Evolutionary conservation across 2,888 invertebrate species (phyloP).

Genomic region (Quadriops clusia): DNA sequence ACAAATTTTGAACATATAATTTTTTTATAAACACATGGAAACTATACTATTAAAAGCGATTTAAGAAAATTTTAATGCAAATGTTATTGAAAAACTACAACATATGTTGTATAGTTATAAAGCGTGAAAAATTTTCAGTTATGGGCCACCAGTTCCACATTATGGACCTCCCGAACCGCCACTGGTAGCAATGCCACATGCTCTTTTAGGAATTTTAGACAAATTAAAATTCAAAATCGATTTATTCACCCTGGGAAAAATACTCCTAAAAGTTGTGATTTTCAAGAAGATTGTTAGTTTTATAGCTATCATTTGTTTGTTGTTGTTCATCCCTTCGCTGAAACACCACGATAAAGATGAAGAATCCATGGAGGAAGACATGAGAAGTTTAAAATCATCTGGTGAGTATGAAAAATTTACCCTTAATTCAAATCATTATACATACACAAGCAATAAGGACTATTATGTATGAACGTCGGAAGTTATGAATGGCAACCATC

Average conservation of each 20-base stretch:
- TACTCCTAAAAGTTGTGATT: conserved; percentile 61
- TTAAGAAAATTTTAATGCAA: conserved; percentile 6
- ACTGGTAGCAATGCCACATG: conserved; percentile 42
- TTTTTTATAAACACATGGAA: neutral
- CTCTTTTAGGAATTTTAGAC: conserved; percentile 47
- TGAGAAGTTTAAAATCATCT: conserved; percentile 12
- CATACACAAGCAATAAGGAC: neutral
- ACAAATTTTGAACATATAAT: conserved; percentile 6
- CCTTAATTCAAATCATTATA: too few species aligned
- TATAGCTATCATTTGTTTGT: conserved; percentile 60
- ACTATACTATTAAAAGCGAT: neutral
- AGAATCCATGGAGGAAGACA: conserved; percentile 15
- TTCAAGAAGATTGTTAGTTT: conserved; percentile 75
- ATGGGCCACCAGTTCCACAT: conserved; percentile 16
- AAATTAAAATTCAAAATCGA: conserved; percentile 60
- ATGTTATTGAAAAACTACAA: conserved; percentile 1
- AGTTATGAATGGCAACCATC: neutral
- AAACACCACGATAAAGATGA: conserved; percentile 20
- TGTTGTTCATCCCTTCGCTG: conserved; percentile 56
- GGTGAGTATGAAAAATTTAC: neutral
- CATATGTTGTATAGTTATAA: conserved; percentile 9
- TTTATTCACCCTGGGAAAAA: conserved; percentile 60
- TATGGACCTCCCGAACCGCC: conserved; percentile 24
- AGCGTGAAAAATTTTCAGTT: conserved; percentile 20
- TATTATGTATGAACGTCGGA: conserved; percentile 2